phyloP scores from a whole-genome alignment of 2,888 invertebrate genomes.

The Rhagonycha lutea region DNA sequence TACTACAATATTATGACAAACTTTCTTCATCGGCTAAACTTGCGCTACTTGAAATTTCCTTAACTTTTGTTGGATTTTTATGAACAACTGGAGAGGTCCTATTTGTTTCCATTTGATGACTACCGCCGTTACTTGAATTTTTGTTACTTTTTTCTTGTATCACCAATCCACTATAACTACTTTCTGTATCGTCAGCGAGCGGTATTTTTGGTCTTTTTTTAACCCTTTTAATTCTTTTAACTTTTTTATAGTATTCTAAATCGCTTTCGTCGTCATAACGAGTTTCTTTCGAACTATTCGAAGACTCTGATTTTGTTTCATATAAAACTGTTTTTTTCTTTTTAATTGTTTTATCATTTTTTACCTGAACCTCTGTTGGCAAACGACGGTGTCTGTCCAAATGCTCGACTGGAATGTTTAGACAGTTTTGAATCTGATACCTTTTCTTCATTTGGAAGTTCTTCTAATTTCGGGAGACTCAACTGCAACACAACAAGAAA shows the following conservation, averaged over 20 bases:
- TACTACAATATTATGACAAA: not conserved
- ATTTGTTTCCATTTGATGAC: slow-evolving; percentile 6
- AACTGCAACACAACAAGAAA: not conserved
- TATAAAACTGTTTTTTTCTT: slow-evolving; percentile 4
- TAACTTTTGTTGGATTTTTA: not conserved
- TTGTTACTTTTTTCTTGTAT: slow-evolving; percentile 5
- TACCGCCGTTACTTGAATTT: not conserved
- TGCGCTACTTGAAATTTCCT: slow-evolving; percentile 13
- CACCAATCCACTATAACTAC: slow-evolving; percentile 11
- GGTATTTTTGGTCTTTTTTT: not conserved
- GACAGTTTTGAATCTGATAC: not conserved
- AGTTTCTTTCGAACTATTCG: not conserved
- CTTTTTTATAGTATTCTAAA: not conserved
- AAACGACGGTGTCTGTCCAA: not conserved
- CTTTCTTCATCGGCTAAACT: slow-evolving; percentile 31
- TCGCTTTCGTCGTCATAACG: not conserved
- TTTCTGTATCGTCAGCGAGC: not conserved
- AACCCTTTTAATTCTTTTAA: not conserved
- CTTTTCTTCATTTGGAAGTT: slow-evolving; percentile 9
- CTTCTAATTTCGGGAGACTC: not conserved
- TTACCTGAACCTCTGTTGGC: not conserved
- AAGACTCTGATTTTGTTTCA: not conserved
- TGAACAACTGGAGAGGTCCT: not conserved
- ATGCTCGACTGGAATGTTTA: not conserved
- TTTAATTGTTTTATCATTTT: not conserved